Base-by-base conservation (phyloP, 2,797 vertebrate genomes). In the Harpagifer antarcticus region DNA sequence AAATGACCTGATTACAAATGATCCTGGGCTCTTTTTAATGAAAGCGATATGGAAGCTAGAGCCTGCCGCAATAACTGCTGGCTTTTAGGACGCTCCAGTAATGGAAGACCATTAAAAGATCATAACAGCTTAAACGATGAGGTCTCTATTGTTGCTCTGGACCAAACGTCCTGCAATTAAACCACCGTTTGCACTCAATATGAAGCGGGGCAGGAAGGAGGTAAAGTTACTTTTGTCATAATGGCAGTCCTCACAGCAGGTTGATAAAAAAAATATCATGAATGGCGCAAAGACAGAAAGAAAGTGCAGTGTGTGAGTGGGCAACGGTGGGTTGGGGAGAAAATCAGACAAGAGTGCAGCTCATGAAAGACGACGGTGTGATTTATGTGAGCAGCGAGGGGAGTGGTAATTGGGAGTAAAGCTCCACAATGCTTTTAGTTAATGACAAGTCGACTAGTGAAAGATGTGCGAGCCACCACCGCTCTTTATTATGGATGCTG, bases 391-490 rank as follows among this genome's bases (percentile, higher is more conserved):
- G 72, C 76, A 57, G 68, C 54, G 83, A 81, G 84, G 87, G 91
- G 91, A 93, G 92, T 88, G 90, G 89, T 94, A 93, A 94, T 93
- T 90, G 91, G 83, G 81, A 91, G 85, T 86, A 92, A 91, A 91
- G 90, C 91, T 90, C 86, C 76, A 66, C 73, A 72, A 83, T 90
- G 91, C 94, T 94, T 92, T 93, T 93, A 94, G 91, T 93, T 92
- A 92, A 93, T 91, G 92, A 92, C 87, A 79, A 91, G 88, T 89
- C 80, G 63, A 90, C 91, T 90, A 88, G 88, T 90, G 91, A 93
- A 88, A 90, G 88, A 92, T 91, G 91, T 86, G 82, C 47, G n/a
- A 45, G 17, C 73, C 75, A 79, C 86, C 78, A 72, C 78, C 10
- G 31, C 74, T 66, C 52, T 79, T 76, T 68, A 89, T 88, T 85